phyloP scores from a whole-genome alignment of 2,888 invertebrate species.

The Melanostoma mellinum region DNA sequence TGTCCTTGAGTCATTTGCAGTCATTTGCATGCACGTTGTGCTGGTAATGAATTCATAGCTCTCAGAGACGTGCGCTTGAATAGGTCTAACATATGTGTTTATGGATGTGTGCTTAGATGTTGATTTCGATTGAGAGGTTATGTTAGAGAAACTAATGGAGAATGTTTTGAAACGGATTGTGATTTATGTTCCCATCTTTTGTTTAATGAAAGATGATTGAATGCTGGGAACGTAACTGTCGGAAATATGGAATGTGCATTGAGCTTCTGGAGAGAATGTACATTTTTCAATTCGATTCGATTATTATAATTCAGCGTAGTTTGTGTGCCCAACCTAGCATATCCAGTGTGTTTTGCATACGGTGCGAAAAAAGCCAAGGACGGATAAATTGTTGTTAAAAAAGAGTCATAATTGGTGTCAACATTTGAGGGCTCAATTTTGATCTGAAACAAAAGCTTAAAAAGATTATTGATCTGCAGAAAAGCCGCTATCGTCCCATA shows the following conservation, averaged over 20 bases:
- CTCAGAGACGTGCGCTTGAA: conserved; percentile 34
- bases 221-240: background rate
- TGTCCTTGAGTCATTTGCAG: conserved; percentile 69
- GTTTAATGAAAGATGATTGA: conserved; percentile 10
- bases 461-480: too few relatives aligned
- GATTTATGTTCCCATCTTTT: conserved; percentile 46
- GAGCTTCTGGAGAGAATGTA: too few relatives aligned
- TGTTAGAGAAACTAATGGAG: conserved; percentile 50
- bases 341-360: too few relatives aligned
- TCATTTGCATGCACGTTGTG: conserved; percentile 58
- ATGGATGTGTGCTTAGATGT: background rate
- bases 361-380: too few relatives aligned
- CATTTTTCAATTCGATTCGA: too few relatives aligned
- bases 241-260: background rate
- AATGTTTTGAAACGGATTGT: conserved; percentile 47
- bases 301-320: too few relatives aligned
- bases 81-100: conserved; percentile 13
- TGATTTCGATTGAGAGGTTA: conserved; percentile 43
- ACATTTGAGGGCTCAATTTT: too few relatives aligned
- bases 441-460: too few relatives aligned
- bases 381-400: too few relatives aligned
- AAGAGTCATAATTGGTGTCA: too few relatives aligned
- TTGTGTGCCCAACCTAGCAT: too few relatives aligned
- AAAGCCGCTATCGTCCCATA: too few relatives aligned
- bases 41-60: conserved; percentile 54